phyloP scores from a whole-genome alignment of 2,888 invertebrate genomes.

The Parasteatoda lunata region DNA sequence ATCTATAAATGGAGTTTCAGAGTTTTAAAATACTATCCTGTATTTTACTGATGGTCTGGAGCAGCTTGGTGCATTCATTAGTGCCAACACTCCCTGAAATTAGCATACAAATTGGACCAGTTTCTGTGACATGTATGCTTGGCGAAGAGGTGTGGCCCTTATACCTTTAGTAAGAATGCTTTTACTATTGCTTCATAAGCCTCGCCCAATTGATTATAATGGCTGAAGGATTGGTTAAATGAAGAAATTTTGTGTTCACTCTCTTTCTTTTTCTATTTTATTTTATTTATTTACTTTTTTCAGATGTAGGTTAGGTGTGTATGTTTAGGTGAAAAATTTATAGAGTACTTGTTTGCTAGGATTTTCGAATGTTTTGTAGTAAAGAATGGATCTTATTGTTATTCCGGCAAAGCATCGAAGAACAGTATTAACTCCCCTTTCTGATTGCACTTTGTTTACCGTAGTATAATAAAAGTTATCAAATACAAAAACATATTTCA shows the following conservation, averaged over 20 bases:
- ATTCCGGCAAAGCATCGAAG: too few relatives aligned
- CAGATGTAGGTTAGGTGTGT: too few relatives aligned
- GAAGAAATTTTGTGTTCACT: slow-evolving; percentile 6
- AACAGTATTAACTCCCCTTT: too few relatives aligned
- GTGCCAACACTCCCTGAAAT: slow-evolving; percentile 57
- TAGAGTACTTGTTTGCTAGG: too few relatives aligned
- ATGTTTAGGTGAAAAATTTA: too few relatives aligned
- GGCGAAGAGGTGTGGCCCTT: slow-evolving; percentile 29
- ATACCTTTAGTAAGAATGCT: slow-evolving; percentile 29
- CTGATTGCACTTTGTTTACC: too few relatives aligned
- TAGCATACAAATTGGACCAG: slow-evolving; percentile 64
- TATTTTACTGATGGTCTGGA: neutral
- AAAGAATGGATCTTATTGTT: too few relatives aligned
- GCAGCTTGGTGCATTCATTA: slow-evolving; percentile 45
- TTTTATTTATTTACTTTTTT: too few relatives aligned
- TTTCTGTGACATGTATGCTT: slow-evolving; percentile 42
- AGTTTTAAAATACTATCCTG: slow-evolving; percentile 9
- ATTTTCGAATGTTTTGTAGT: too few relatives aligned
- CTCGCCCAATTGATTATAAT: slow-evolving; percentile 55
- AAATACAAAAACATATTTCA: too few relatives aligned
- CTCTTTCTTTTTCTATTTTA: too few relatives aligned
- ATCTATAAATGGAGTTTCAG: slow-evolving; percentile 9
- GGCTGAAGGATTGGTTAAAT: slow-evolving; percentile 28
- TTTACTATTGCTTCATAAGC: slow-evolving; percentile 48
- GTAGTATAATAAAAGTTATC: too few relatives aligned